Evolutionary conservation across 23 tunicate genomes (phyloP).

Genomic region (Corella eumyota): DNA sequence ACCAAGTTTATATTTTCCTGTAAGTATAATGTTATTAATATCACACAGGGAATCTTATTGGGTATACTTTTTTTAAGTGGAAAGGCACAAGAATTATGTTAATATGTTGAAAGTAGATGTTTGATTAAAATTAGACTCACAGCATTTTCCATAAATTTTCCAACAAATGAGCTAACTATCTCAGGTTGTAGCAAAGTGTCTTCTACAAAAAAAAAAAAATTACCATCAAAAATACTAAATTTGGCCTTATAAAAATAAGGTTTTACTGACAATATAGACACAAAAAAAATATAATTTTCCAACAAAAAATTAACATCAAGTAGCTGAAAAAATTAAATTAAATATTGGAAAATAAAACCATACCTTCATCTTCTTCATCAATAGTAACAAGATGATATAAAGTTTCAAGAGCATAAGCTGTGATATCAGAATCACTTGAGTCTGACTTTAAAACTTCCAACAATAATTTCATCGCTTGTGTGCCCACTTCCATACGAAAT

Average conservation of each 20-base stretch:
- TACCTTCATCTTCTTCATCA: constrained; percentile 72
- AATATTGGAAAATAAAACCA: no score
- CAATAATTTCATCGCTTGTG: constrained; percentile 69
- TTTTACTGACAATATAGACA: no score
- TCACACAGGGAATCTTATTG: no score
- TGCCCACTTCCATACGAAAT: constrained; percentile 78
- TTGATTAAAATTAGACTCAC: no score
- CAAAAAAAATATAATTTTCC: no score
- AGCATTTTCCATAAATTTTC: constrained; percentile 37
- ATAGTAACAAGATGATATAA: constrained; percentile 45
- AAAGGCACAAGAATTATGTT: no score
- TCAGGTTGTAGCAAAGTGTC: constrained; percentile 44
- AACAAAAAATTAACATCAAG: no score
- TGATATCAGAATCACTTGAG: constrained; percentile 66
- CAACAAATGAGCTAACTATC: constrained; percentile 33
- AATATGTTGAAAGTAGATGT: no score
- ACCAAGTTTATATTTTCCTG: constrained; percentile 49
- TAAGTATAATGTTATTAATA: neutral
- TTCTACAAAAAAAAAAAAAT: constrained; percentile 4
- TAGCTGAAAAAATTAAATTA: no score
- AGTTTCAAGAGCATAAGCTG: constrained; percentile 65
- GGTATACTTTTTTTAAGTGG: no score
- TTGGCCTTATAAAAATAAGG: no score
- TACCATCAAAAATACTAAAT: no score
- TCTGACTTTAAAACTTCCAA: constrained; percentile 45